Evolutionary conservation across 2,113 vertebrate genomes (phyloP).

Genomic region (Monopterus albus): DNA sequence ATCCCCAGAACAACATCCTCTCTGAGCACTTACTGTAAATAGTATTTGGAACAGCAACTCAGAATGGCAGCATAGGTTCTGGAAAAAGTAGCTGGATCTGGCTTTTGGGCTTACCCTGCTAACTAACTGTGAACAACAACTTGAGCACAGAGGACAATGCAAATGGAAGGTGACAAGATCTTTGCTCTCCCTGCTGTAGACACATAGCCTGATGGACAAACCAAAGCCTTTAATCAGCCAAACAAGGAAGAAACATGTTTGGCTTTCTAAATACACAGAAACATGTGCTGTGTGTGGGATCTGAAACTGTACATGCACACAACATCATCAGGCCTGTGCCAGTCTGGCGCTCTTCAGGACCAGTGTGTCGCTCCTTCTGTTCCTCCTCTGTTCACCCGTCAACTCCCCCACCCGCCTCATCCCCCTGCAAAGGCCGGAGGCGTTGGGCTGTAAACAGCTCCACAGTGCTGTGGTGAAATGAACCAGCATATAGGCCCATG

Average conservation of each 20-base stretch:
- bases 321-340: slow-evolving; percentile 29
- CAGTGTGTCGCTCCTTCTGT: slow-evolving; percentile 17
- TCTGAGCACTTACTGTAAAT: slow-evolving; percentile 12
- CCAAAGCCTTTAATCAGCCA: slow-evolving; percentile 70
- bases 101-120: slow-evolving; percentile 28
- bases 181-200: slow-evolving; percentile 41
- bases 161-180: slow-evolving; percentile 66
- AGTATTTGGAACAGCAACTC: slow-evolving; percentile 19
- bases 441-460: slow-evolving; percentile 76
- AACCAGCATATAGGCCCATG: slow-evolving; percentile 71
- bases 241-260: slow-evolving; percentile 50
- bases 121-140: slow-evolving; percentile 55
- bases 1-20: background rate
- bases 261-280: slow-evolving; percentile 42
- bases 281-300: slow-evolving; percentile 6
- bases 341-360: slow-evolving; percentile 53
- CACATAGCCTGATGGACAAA: slow-evolving; percentile 56
- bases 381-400: slow-evolving; percentile 29
- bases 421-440: slow-evolving; percentile 65
- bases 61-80: slow-evolving; percentile 1
- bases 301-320: slow-evolving; percentile 26
- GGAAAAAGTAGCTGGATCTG: slow-evolving; percentile 9
- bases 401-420: slow-evolving; percentile 52
- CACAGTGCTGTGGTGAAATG: slow-evolving; percentile 68
- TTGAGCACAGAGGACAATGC: slow-evolving; percentile 4